These are phyloP conservation scores for Cygnus atratus DNA, from an alignment of 2,113 vertebrate genomes.

Conservation along the genomic window DNA sequence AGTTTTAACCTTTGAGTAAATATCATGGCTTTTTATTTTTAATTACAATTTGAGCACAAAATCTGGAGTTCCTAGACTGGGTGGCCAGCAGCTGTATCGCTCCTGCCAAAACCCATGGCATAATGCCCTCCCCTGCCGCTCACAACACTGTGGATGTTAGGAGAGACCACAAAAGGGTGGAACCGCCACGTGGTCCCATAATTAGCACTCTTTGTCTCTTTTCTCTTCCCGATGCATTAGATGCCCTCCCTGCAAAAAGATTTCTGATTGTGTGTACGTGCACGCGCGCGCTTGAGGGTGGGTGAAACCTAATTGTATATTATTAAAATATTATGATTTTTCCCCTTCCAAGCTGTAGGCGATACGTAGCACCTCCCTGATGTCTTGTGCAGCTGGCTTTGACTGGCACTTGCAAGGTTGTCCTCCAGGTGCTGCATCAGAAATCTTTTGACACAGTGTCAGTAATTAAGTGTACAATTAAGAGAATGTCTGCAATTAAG, in stretches of 20 bases:
- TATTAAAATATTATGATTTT: conserved; percentile 73
- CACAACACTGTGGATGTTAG: neutral
- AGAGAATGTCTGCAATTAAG: conserved; percentile 73
- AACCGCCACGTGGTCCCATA: neutral
- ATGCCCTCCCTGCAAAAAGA: neutral
- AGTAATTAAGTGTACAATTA: conserved; percentile 77
- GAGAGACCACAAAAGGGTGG: neutral
- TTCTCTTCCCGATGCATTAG: neutral
- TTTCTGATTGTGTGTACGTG: conserved; percentile 5
- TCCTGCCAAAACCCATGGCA: neutral
- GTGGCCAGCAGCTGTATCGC: neutral
- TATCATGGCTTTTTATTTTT: fast-evolving
- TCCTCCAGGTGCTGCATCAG: conserved; percentile 73
- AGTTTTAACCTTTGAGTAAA: neutral
- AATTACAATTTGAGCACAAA: fast-evolving
- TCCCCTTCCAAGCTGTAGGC: conserved; percentile 19
- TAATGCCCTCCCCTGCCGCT: neutral
- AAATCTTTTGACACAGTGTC: conserved; percentile 76
- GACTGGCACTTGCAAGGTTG: conserved; percentile 66
- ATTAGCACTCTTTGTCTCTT: conserved; percentile 30
- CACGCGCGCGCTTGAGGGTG: neutral
- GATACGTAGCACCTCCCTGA: neutral
- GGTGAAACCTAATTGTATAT: conserved; percentile 58
- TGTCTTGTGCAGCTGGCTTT: conserved; percentile 56
- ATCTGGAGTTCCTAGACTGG: neutral